These are phyloP conservation scores for Pseudotriccus pelzelni DNA, from an alignment of 2,797 vertebrate genomes.

Conservation along the genomic window DNA sequence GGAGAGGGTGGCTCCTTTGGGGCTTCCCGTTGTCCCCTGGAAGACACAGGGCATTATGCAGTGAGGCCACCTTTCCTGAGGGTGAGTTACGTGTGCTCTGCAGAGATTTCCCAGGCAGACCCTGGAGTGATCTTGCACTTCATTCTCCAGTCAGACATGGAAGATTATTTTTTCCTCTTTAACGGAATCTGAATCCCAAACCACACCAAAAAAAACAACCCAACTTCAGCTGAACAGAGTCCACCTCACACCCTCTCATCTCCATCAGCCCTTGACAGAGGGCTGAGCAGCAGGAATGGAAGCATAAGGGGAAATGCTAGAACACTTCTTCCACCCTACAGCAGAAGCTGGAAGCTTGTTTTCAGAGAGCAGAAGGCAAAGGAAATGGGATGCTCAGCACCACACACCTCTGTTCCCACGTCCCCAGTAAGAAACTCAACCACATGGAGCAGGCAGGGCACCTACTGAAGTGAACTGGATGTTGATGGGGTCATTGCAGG, in stretches of 20 bases:
- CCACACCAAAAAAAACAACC: neutral
- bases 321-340: neutral
- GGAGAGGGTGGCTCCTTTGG: conserved; percentile 90
- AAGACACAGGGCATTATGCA: conserved; percentile 24
- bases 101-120: neutral
- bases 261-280: neutral
- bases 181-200: neutral
- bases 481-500: conserved; percentile 85
- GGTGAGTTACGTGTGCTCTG: rapidly evolving
- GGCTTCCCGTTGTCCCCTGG: conserved; percentile 89
- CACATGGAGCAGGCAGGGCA: neutral
- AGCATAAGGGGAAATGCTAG: neutral
- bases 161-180: neutral
- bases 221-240: neutral
- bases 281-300: neutral
- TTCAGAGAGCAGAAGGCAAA: neutral
- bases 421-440: neutral
- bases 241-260: neutral
- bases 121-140: neutral
- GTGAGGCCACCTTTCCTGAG: neutral
- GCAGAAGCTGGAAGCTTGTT: neutral
- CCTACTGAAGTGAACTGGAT: conserved; percentile 93
- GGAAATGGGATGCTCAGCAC: neutral
- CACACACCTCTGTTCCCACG: rapidly evolving
- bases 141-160: neutral